Evolutionary conservation across 2,888 invertebrate genomes (phyloP).

Genomic region (Schrankia costaestrigalis): DNA sequence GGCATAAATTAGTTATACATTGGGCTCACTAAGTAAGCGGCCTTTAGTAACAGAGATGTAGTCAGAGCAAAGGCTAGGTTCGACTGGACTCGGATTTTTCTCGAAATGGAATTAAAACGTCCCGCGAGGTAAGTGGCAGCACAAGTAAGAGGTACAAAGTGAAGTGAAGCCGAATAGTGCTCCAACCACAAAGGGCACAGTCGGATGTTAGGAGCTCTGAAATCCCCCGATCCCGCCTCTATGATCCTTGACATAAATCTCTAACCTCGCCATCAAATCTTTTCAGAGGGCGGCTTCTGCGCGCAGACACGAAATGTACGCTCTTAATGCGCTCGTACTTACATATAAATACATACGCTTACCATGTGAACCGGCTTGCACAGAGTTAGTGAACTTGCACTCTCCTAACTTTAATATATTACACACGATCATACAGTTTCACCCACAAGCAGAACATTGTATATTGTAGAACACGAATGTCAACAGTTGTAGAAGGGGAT

Average conservation of each 20-base stretch:
- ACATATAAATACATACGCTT: constrained; percentile 30
- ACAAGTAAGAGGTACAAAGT: constrained; percentile 73
- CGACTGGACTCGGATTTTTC: constrained; percentile 52
- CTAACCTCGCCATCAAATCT: constrained; percentile 79
- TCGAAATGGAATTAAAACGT: constrained; percentile 76
- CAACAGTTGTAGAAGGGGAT: too few species aligned
- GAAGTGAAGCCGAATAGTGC: constrained; percentile 76
- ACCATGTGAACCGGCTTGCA: too few species aligned
- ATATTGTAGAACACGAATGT: too few species aligned
- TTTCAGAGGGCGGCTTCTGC: constrained; percentile 74
- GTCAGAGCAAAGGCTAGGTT: constrained; percentile 16
- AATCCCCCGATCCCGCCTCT: constrained; percentile 75
- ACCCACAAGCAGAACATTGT: too few species aligned
- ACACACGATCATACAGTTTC: too few species aligned
- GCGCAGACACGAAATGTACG: constrained; percentile 67
- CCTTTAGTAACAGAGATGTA: too few species aligned
- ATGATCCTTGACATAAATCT: constrained; percentile 81
- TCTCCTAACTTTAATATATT: background rate
- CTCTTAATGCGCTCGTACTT: constrained; percentile 63
- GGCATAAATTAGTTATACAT: too few species aligned
- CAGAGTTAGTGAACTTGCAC: background rate
- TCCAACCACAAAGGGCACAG: constrained; percentile 77
- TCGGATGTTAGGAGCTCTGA: constrained; percentile 74
- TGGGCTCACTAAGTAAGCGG: too few species aligned
- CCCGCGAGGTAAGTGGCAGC: constrained; percentile 72